Evolutionary conservation across 2,113 vertebrate genomes (phyloP), one percentile per base, ranked within the genome.

Genomic region (Excalfactoria chinensis): DNA sequence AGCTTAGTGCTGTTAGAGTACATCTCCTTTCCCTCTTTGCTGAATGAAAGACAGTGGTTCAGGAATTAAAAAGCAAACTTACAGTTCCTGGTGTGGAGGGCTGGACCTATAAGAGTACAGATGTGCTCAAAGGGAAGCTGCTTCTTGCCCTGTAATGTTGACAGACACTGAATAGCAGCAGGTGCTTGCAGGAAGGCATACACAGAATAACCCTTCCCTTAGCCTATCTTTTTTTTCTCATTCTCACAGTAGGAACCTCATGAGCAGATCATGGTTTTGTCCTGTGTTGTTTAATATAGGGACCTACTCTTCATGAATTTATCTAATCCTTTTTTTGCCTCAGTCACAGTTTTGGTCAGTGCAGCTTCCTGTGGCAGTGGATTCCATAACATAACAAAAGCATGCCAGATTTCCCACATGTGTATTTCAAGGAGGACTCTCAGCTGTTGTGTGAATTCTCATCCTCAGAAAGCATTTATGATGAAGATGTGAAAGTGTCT

Each of bases 391-490:
- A 43, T 22, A 89, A 56, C 37, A 78, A 62, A 71, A 53, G 37
- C 76, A 26, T 43, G 69, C 41, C 25, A 23, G 13, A 34, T 71
- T 92, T 81, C 43, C 73, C 73, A 56, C 60, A 49, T 25, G 60
- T 60, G 93, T 43, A n/a, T 89, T 96, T 81, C 51, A 5, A 23
- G 73, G 77, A 40, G 58, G 72, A 58, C 68, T 83, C 55, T 73
- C n/a, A 56, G 51, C 55, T 74, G 43, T 8, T n/a, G 34, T 18
- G 26, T 93, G 73, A 78, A 48, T 92, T 92, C 11, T 32, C 86
- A 95, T 18, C 84, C 43, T 68, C 84, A 81, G 85, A 88, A 93
- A 81, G 77, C 58, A 86, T 53, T 59, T 58, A 5, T 14, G 77
- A 74, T 71, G 86, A 88, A 86, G 35, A 90, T 4, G 22, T 88